These are phyloP conservation scores for Norana najaformis DNA, from an alignment of 2,888 invertebrate genomes.

Conservation along the genomic window DNA sequence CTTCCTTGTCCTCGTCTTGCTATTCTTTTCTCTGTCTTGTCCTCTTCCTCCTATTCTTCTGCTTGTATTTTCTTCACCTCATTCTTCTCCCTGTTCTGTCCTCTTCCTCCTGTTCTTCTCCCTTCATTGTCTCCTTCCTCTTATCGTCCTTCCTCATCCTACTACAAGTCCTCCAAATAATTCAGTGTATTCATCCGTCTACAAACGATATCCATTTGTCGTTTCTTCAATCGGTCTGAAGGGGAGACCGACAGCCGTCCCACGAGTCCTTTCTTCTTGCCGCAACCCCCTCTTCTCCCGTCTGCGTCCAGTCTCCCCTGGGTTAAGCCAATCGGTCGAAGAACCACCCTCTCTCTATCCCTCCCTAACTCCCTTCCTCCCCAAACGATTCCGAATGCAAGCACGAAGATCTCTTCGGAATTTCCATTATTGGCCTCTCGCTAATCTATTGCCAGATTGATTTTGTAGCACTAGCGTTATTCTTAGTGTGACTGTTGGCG, in stretches of 20 bases:
- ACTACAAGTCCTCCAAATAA: background rate
- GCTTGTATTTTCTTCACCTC: background rate
- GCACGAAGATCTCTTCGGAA: background rate
- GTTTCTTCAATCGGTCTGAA: background rate
- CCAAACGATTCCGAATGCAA: background rate
- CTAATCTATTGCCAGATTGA: background rate
- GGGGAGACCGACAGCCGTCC: background rate
- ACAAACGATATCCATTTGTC: background rate
- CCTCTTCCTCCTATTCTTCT: background rate
- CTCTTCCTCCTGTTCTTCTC: too few relatives aligned
- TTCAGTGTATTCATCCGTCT: background rate
- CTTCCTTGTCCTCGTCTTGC: too few relatives aligned
- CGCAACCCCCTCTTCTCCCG: background rate
- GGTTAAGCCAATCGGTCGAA: background rate
- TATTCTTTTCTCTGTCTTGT: too few relatives aligned
- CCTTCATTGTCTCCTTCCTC: too few relatives aligned
- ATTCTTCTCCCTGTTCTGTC: too few relatives aligned
- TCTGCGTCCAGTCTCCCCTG: background rate
- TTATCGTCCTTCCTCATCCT: too few relatives aligned
- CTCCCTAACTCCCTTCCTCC: background rate
- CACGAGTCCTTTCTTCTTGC: background rate
- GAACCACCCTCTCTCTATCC: background rate
- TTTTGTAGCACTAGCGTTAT: background rate
- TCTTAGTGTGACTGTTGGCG: background rate
- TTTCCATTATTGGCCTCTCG: background rate